Conservation (phyloP, 2,797 vertebrate genomes). For the Fistularia commersonii region DNA sequence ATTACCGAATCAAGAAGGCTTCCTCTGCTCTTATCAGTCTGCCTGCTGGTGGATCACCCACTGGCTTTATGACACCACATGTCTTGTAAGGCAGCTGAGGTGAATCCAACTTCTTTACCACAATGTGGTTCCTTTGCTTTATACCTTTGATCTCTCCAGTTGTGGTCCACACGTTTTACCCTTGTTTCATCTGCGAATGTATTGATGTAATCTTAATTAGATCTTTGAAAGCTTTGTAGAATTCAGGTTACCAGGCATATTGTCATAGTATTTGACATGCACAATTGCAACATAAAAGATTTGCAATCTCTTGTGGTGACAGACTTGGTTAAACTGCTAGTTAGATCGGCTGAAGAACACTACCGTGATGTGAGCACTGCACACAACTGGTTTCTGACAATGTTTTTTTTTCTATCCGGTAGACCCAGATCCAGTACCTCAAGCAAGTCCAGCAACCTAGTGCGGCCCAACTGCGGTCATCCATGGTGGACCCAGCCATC, state of each 20-base stretch:
- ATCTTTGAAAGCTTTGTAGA: too few species aligned
- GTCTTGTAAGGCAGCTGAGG: slow-evolving; percentile 26
- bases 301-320: too few species aligned
- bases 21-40: slow-evolving; percentile 25
- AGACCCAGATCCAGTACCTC: slow-evolving; percentile 99
- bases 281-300: too few species aligned
- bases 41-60: slow-evolving; percentile 33
- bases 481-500: slow-evolving; percentile 99
- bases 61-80: slow-evolving; percentile 27
- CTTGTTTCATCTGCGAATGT: too few species aligned
- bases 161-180: too few species aligned
- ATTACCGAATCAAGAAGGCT: background rate
- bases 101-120: slow-evolving; percentile 3
- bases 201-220: too few species aligned
- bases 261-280: too few species aligned
- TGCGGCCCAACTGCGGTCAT: slow-evolving; percentile 96
- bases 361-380: too few species aligned
- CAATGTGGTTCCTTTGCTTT: background rate
- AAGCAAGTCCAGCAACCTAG: slow-evolving; percentile 99
- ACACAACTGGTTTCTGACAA: too few species aligned
- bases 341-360: background rate
- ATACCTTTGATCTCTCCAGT: background rate
- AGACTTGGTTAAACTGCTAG: too few species aligned
- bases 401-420: slow-evolving; percentile 35
- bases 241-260: too few species aligned